A percentile compares a stretch with the other conserved stretches of the same genome.
These are phyloP conservation scores for Dolichallabes microphthalmus DNA, from an alignment of 2,113 vertebrate species.

Conservation along the genomic window DNA sequence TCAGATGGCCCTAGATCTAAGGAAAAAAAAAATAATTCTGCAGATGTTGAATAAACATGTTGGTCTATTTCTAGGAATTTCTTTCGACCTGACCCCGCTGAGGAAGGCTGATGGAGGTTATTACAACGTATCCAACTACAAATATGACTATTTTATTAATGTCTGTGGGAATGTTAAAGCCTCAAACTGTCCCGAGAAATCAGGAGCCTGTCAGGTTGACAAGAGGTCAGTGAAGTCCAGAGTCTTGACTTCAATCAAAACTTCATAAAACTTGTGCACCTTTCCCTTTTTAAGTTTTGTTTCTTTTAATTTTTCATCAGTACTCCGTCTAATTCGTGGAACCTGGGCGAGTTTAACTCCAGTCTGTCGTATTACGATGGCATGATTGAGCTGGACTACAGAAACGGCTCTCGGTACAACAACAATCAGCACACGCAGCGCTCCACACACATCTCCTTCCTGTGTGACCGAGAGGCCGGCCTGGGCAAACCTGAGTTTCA, in stretches of 20 bases:
- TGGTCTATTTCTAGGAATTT: slow-evolving; percentile 72
- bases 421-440: slow-evolving; percentile 74
- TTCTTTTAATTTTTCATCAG: slow-evolving; percentile 18
- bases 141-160: slow-evolving; percentile 83
- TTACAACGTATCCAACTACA: slow-evolving; percentile 69
- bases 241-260: neutral
- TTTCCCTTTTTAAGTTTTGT: neutral
- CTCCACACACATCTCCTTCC: slow-evolving; percentile 86
- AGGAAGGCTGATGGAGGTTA: slow-evolving; percentile 63
- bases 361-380: slow-evolving; percentile 90
- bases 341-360: slow-evolving; percentile 78
- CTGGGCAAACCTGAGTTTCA: slow-evolving; percentile 85
- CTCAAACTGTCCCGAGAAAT: slow-evolving; percentile 64
- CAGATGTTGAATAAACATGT: neutral
- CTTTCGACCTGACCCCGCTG: slow-evolving; percentile 85
- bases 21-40: neutral
- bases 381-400: slow-evolving; percentile 86
- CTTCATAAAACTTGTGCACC: neutral
- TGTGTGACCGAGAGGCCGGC: slow-evolving; percentile 83
- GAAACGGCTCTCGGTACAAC: slow-evolving; percentile 83
- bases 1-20: neutral
- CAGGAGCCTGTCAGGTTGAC: slow-evolving; percentile 84
- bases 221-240: slow-evolving; percentile 70
- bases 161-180: slow-evolving; percentile 76
- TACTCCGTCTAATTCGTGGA: slow-evolving; percentile 70